A percentile compares a stretch with the other conserved stretches of the same genome.
These are phyloP conservation scores for Theocolax elegans DNA, from an alignment of 1,140 invertebrate species.

Conservation along the genomic window DNA sequence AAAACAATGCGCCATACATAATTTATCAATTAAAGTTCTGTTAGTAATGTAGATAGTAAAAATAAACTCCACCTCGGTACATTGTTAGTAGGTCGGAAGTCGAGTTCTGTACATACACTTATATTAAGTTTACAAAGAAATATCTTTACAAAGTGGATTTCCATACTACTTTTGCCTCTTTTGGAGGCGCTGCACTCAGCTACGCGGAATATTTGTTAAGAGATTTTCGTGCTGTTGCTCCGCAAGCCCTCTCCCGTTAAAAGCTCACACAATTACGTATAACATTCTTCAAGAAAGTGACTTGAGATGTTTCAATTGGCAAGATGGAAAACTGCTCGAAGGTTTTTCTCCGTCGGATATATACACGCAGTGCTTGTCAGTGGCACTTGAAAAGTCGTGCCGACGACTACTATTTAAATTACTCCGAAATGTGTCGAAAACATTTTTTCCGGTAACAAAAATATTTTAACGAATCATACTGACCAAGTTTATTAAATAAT, in stretches of 20 bases:
- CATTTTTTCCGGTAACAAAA: constrained; percentile 1
- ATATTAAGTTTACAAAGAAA: not conserved
- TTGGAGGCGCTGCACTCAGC: not conserved
- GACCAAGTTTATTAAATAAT: no score
- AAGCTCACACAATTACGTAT: constrained; percentile 26
- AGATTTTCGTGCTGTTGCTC: not conserved
- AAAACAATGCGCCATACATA: no score
- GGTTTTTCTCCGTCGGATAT: not conserved
- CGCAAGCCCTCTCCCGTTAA: not conserved
- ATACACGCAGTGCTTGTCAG: constrained; percentile 10
- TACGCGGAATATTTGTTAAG: not conserved
- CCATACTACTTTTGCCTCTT: not conserved
- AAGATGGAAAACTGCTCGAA: constrained; percentile 5
- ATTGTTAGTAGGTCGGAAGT: no score
- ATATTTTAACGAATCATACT: no score
- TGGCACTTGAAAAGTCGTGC: not conserved
- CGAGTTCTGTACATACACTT: no score
- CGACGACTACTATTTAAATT: not conserved
- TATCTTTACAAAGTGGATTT: not conserved
- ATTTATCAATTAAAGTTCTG: no score
- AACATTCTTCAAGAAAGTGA: constrained; percentile 5
- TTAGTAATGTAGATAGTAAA: no score
- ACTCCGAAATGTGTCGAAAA: constrained; percentile 28
- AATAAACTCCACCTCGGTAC: no score
- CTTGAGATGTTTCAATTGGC: constrained; percentile 4